phyloP scores from a whole-genome alignment of 1,140 invertebrate species.

The Drosophila repletoides region DNA sequence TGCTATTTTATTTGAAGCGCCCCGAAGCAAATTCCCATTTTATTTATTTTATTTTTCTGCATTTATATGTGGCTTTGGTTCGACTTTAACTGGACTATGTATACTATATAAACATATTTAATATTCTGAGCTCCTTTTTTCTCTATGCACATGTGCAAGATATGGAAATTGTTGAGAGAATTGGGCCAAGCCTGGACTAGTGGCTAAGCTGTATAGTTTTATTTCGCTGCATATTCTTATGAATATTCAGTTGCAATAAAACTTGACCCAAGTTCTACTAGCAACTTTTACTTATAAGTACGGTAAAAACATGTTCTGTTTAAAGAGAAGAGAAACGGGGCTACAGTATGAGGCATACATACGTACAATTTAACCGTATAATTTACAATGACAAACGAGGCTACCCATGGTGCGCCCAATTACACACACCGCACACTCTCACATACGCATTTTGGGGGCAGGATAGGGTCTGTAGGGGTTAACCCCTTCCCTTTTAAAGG shows the following conservation, averaged over 20 bases:
- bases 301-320: not conserved
- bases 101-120: conserved; percentile 13
- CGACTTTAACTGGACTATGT: conserved; percentile 28
- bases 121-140: not conserved
- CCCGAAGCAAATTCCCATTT: conserved; percentile 35
- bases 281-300: not conserved
- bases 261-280: conserved; percentile 2
- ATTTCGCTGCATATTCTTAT: conserved; percentile 38
- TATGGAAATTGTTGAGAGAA: conserved; percentile 60
- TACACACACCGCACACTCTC: conserved; percentile 45
- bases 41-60: conserved; percentile 11
- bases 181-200: conserved; percentile 23
- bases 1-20: conserved; percentile 15
- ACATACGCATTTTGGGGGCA: not conserved
- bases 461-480: not conserved
- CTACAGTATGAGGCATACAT: conserved; percentile 44
- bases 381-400: conserved; percentile 81
- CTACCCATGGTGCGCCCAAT: conserved; percentile 65
- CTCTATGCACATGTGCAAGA: conserved; percentile 41
- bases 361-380: conserved; percentile 76
- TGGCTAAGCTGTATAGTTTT: conserved; percentile 2
- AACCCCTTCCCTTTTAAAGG: conserved; percentile 10
- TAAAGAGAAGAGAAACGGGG: not conserved
- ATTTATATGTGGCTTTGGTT: conserved; percentile 32
- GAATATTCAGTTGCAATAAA: conserved; percentile 60